Evolutionary conservation across 2,113 vertebrate genomes (phyloP), one percentile per base, ranked within the genome.

Genomic region (Eulemur rufifrons): DNA sequence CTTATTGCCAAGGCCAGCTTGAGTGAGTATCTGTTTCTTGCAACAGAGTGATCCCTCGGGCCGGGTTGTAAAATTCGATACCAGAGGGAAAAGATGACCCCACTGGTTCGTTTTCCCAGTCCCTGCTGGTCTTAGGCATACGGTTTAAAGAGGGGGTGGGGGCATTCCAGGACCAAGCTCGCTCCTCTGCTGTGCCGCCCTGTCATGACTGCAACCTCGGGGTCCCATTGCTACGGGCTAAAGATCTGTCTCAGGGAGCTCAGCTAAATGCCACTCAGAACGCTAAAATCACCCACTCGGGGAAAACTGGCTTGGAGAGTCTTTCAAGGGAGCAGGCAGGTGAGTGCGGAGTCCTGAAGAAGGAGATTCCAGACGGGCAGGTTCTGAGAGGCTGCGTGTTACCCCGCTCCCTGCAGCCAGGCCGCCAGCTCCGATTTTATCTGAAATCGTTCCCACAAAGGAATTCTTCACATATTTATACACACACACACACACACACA

Each of bases 41-140:
- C 86, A 89, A 96, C 69, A 89, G 89, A 94, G 63, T 25, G 61
- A 96, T 80, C 63, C 87, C 91, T 93, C 56, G 83, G 90, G 29
- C 20, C 7, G 25, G 34, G 37, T 52, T 93, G 84, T 93, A 96
- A 97, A 97, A 95, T 68, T 29, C 86, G 97, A 93, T 93, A 73
- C n/a, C 89, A 27, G 3, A 76, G 83, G 34, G 86, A 89, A 91
- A 89, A 83, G 89, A 89, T 81, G 63, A 87, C 63, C 56, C 15
- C 23, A n/a, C 37, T 68, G 56, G 42, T 74, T 74, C 56, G n/a
- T 52, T 25, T 25, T 83, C 73, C 93, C 23, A 25, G 32, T 52
- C 74, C 52, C 4, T 68, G 74, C 61, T 56, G 29, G 63, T 29
- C 13, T 23, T 13, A 4, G 63, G 42, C 86, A 59, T 61, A 45